Base-by-base conservation (phyloP, 2,113 vertebrate genomes). In the Oncorhynchus masou region DNA sequence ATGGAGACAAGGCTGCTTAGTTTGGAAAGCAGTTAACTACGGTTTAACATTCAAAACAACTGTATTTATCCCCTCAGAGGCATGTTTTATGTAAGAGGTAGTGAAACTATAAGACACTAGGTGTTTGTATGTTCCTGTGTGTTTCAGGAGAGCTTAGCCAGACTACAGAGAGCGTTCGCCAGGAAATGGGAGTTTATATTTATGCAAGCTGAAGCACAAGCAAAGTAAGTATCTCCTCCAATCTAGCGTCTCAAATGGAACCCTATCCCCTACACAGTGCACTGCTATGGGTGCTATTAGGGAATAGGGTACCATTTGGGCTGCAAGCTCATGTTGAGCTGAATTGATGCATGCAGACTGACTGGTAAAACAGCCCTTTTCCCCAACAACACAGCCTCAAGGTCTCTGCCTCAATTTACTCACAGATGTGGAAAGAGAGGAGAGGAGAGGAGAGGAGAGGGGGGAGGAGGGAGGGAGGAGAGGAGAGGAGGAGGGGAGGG, bases 131-230 rank as follows among this genome's bases (percentile, higher is more conserved):
- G 34, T 39, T 34, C 7, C 34, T 34, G 7, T 77, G 45, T 51
- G 4, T 27, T 83, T 86, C 91, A 96, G 95, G 95, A 96, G 80
- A 96, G 95, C 86, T 90, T 96, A 91, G 95, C 95, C 78, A 91
- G 95, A 80, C 90, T 96, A 83, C 95, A 96, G 88, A 86, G 95
- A 88, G 94, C 95, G 1, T 96, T 95, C 87, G 95, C 95, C 76
- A 90, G 95, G 73, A 96, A 96, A 80, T 96, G 95, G 95, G 95
- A 96, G 82, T 96, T 96, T 90, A 96, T 96, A 87, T 96, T 96
- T 82, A 96, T 96, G 95, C 95, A 96, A 91, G 95, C 95, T 79
- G 95, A 96, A 91, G 95, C 95, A 85, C 95, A 96, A 90, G 95
- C 95, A 74, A 96, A 96, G 95, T 96, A 91, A 95, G 95, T 95